These are phyloP conservation scores for Pedetes capensis DNA, from an alignment of 2,113 vertebrate genomes.

Conservation along the genomic window DNA sequence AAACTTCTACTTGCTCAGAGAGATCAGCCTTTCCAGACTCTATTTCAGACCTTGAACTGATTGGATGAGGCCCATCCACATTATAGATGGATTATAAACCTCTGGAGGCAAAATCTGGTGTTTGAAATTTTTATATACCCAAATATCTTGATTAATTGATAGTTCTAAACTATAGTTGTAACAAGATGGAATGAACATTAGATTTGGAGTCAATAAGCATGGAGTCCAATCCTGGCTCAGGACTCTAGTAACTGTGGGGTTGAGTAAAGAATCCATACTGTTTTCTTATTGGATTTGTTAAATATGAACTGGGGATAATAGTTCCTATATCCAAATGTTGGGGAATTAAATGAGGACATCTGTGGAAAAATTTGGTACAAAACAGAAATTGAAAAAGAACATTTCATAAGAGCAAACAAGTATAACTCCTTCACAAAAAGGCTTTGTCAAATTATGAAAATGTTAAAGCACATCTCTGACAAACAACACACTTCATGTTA, in stretches of 20 bases:
- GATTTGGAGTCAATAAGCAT: not conserved
- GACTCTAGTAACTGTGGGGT: not conserved
- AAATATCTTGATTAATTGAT: not conserved
- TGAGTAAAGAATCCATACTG: not conserved
- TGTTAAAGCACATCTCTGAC: not conserved
- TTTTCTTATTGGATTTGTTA: not conserved
- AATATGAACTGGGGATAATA: not conserved
- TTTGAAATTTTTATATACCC: not conserved
- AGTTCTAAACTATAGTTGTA: not conserved
- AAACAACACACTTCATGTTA: not conserved
- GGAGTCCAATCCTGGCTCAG: not conserved
- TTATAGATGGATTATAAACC: not conserved
- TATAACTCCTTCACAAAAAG: not conserved
- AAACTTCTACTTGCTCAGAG: not conserved
- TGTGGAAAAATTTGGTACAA: not conserved
- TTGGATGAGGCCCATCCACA: too few relatives aligned
- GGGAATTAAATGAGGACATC: too few relatives aligned
- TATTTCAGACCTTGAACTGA: too few relatives aligned
- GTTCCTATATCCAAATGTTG: not conserved
- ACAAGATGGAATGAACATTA: not conserved
- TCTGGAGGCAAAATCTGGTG: not conserved
- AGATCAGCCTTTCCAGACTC: not conserved
- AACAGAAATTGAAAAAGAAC: not conserved
- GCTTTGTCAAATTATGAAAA: not conserved
- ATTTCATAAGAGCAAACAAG: constrained; percentile 4